phyloP scores from a whole-genome alignment of 2,888 invertebrate species.

The Patella pellucida region DNA sequence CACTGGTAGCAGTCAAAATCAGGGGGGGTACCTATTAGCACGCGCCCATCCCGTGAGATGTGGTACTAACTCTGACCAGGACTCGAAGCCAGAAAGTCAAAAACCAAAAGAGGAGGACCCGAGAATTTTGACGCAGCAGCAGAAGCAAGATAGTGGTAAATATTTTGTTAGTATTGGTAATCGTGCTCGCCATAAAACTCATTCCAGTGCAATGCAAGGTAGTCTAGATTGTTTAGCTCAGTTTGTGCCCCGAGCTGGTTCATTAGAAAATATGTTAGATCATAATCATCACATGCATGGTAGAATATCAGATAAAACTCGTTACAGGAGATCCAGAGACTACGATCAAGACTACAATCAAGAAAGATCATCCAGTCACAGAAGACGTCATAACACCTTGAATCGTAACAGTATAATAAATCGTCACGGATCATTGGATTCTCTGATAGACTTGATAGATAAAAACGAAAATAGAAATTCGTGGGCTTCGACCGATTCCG shows the following conservation, averaged over 20 bases:
- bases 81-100: not conserved
- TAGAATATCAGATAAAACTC: constrained; percentile 8
- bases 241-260: constrained; percentile 43
- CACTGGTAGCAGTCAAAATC: not conserved
- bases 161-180: constrained; percentile 54
- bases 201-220: constrained; percentile 37
- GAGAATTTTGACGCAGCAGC: not conserved
- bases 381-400: constrained; percentile 28
- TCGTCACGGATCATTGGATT: constrained; percentile 75
- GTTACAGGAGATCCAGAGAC: constrained; percentile 13
- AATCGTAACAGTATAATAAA: constrained; percentile 43
- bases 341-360: constrained; percentile 10
- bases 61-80: not conserved
- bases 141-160: constrained; percentile 46
- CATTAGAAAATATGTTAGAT: constrained; percentile 54
- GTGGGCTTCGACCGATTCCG: constrained; percentile 59
- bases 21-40: constrained; percentile 2
- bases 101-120: not conserved
- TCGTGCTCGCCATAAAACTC: constrained; percentile 31
- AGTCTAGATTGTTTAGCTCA: constrained; percentile 41
- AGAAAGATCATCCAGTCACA: constrained; percentile 3
- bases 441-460: constrained; percentile 73
- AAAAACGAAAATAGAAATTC: constrained; percentile 54
- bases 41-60: not conserved
- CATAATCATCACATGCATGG: constrained; percentile 23